Conservation (phyloP, 2,113 vertebrate species). For the Hippocampus barbouri region DNA sequence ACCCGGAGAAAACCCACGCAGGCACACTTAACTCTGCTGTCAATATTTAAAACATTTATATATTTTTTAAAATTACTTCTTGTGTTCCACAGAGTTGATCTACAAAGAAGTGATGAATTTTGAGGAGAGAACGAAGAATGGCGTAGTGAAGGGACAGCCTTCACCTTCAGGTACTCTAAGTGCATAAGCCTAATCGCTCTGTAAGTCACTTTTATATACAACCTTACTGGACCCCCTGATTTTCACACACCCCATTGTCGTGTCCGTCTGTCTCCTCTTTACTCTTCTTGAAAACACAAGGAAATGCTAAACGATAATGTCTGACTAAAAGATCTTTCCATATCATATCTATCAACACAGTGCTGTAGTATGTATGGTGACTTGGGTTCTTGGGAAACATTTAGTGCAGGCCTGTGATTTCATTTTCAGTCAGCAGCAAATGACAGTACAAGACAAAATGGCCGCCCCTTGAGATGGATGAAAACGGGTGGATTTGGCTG, state of each 20-base stretch:
- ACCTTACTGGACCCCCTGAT: slow-evolving; percentile 54
- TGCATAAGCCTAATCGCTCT: slow-evolving; percentile 80
- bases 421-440: no score
- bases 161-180: slow-evolving; percentile 99
- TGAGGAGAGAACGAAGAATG: slow-evolving; percentile 98
- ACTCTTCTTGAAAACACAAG: slow-evolving; percentile 27
- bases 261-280: slow-evolving; percentile 22
- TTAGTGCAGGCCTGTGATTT: neutral
- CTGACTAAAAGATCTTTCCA: neutral
- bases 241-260: slow-evolving; percentile 61
- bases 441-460: no score
- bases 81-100: slow-evolving; percentile 86
- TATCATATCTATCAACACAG: neutral
- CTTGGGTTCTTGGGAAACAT: slow-evolving; percentile 6
- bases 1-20: no score
- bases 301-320: slow-evolving; percentile 6
- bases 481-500: no score
- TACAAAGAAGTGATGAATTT: slow-evolving; percentile 99
- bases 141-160: slow-evolving; percentile 98
- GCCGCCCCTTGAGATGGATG: no score
- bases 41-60: neutral
- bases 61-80: neutral
- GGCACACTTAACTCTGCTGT: no score
- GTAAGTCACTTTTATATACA: slow-evolving; percentile 77
- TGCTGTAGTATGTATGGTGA: neutral